Evolutionary conservation across 2,113 vertebrate species (phyloP).

Genomic region (Parus major): DNA sequence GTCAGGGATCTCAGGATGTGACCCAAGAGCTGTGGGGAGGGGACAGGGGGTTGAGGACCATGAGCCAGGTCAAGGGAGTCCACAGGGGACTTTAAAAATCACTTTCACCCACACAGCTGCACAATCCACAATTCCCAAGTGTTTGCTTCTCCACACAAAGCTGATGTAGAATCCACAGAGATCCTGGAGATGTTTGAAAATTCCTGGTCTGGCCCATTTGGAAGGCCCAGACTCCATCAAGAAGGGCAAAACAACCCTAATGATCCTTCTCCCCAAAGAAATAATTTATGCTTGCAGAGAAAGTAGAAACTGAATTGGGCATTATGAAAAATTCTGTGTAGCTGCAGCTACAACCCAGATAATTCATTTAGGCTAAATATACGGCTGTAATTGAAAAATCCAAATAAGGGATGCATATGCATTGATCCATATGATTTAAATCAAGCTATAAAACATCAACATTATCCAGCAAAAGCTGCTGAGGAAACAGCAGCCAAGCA

Average conservation of each 20-base stretch:
- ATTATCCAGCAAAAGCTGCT: slow-evolving; percentile 48
- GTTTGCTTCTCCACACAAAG: not conserved
- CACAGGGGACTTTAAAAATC: rapidly evolving
- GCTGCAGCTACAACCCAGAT: slow-evolving; percentile 35
- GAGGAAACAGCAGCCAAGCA: slow-evolving; percentile 46
- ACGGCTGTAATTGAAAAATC: slow-evolving; percentile 56
- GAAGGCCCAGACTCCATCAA: not conserved
- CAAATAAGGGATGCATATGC: slow-evolving; percentile 59
- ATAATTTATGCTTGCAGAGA: slow-evolving; percentile 13
- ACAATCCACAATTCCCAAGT: not conserved
- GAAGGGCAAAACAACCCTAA: not conserved
- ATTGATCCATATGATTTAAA: slow-evolving; percentile 67
- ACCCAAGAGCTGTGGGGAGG: not conserved
- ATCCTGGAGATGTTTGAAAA: not conserved
- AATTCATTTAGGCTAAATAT: slow-evolving; percentile 66
- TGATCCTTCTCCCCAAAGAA: not conserved
- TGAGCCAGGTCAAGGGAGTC: not conserved
- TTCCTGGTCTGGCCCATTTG: not conserved
- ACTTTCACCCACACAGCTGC: not conserved
- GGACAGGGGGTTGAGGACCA: rapidly evolving
- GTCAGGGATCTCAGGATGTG: not conserved
- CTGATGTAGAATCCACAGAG: not conserved
- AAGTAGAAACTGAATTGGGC: slow-evolving; percentile 32
- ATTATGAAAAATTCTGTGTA: slow-evolving; percentile 39
- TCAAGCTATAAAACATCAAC: slow-evolving; percentile 58